These are phyloP conservation scores for Thamnophis elegans DNA, from an alignment of 2,797 vertebrate species.

Conservation along the genomic window DNA sequence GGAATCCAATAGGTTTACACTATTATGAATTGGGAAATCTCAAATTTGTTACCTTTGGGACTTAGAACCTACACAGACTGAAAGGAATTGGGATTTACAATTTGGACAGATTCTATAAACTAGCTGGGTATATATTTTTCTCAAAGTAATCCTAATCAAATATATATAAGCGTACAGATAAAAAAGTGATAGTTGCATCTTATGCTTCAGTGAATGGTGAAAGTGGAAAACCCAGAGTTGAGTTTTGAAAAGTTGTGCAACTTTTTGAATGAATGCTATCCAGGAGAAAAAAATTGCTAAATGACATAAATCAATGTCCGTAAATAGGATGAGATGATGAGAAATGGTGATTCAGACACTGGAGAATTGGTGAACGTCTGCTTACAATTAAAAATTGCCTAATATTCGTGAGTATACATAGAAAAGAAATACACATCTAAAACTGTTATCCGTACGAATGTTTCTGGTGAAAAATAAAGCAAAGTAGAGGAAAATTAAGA, in stretches of 20 bases:
- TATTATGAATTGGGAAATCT: neutral
- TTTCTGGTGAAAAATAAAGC: neutral
- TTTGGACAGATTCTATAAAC: neutral
- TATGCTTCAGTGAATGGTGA: neutral
- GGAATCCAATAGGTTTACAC: neutral
- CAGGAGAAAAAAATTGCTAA: neutral
- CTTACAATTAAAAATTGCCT: neutral
- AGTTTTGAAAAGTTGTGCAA: neutral
- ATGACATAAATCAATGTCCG: neutral
- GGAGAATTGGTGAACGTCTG: neutral
- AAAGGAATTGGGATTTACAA: neutral
- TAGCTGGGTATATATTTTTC: neutral
- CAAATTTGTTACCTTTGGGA: neutral
- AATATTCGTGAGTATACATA: neutral
- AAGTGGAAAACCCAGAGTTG: neutral
- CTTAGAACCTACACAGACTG: neutral
- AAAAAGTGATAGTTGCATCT: neutral
- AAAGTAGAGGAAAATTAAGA: neutral
- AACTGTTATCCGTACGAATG: neutral
- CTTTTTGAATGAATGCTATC: neutral
- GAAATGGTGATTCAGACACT: neutral
- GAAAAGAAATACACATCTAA: neutral
- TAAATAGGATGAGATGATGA: neutral
- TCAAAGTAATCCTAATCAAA: neutral
- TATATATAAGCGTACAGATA: neutral